Conservation (phyloP, 1,140 invertebrate species). For the Polypedilum pembai region DNA sequence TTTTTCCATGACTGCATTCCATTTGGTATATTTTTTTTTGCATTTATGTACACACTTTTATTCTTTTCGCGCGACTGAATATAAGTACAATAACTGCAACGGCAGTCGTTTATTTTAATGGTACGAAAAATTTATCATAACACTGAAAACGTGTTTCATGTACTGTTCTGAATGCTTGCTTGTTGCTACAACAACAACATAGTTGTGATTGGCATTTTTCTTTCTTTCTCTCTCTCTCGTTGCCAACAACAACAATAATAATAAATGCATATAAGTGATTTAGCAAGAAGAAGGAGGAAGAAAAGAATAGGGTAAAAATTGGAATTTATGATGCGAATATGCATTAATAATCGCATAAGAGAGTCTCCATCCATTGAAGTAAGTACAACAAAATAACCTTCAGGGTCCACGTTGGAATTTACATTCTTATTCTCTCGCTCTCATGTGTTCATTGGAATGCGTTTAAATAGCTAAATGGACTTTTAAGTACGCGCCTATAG, state of each 20-base stretch:
- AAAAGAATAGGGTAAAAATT: neutral
- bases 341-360: conserved; percentile 9
- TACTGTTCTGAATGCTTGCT: neutral
- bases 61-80: conserved; percentile 1
- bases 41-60: conserved; percentile 1
- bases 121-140: neutral
- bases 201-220: neutral
- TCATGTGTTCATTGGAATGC: neutral
- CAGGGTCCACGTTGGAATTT: neutral
- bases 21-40: neutral
- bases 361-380: neutral
- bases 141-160: conserved; percentile 1
- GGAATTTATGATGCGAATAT: conserved; percentile 21
- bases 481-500: conserved; percentile 16
- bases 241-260: too few species aligned
- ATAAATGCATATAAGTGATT: too few species aligned
- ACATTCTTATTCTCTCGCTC: neutral
- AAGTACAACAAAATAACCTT: neutral
- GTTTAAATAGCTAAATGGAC: conserved; percentile 7
- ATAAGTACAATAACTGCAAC: too few species aligned
- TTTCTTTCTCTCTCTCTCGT: too few species aligned
- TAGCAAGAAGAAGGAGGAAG: neutral
- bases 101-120: neutral
- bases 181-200: neutral
- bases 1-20: neutral